Evolutionary conservation across 2,888 invertebrate genomes (phyloP).

Genomic region (Drosophila bunnanda): DNA sequence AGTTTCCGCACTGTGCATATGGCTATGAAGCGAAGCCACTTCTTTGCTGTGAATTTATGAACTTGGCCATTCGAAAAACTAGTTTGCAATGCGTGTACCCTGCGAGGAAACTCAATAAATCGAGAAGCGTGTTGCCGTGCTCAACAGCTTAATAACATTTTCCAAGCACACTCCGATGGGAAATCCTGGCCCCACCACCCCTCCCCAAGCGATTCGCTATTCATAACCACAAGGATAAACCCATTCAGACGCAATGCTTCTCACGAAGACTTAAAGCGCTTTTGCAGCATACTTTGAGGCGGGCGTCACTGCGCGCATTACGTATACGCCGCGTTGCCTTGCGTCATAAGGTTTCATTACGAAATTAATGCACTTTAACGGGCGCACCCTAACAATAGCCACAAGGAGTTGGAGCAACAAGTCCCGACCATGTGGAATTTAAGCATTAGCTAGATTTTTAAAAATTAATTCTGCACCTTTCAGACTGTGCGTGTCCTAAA

Average conservation of each 20-base stretch:
- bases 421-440: constrained; percentile 25
- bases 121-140: constrained; percentile 20
- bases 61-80: constrained; percentile 14
- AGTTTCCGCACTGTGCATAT: constrained; percentile 13
- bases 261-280: constrained; percentile 10
- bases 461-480: constrained; percentile 46
- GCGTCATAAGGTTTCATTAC: constrained; percentile 63
- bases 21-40: constrained; percentile 1
- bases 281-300: constrained; percentile 39
- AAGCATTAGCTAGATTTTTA: constrained; percentile 39
- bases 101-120: constrained; percentile 31
- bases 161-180: constrained; percentile 8
- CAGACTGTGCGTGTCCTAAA: constrained; percentile 60
- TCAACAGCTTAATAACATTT: constrained; percentile 43
- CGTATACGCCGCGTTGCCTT: constrained; percentile 47
- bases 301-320: constrained; percentile 23
- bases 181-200: background rate
- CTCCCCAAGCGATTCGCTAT: constrained; percentile 8
- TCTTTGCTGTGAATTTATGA: constrained; percentile 2
- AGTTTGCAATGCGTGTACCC: constrained; percentile 27
- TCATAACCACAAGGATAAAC: constrained; percentile 47
- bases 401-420: constrained; percentile 51
- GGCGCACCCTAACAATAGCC: constrained; percentile 29
- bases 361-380: constrained; percentile 67
- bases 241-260: constrained; percentile 22